Conservation (phyloP, 2,797 vertebrate genomes). For the Coccyzus lansbergi region DNA sequence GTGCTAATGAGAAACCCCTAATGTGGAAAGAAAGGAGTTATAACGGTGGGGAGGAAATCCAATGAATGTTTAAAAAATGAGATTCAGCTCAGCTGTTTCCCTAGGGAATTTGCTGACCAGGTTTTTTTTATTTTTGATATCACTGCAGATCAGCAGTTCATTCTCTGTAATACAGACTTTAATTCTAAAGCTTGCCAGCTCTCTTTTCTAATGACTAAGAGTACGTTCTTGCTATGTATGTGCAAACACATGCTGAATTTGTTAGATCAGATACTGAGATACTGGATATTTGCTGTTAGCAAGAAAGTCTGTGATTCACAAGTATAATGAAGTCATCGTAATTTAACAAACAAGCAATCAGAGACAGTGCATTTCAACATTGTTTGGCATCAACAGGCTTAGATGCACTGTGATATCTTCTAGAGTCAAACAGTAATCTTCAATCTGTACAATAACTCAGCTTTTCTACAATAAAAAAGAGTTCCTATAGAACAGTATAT, state of each 20-base stretch:
- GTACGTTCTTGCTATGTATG: not conserved
- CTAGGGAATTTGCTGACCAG: conserved; percentile 48
- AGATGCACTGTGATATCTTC: not conserved
- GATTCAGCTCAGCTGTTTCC: conserved; percentile 47
- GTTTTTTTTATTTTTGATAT: conserved; percentile 54
- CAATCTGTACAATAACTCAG: not conserved
- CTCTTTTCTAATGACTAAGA: not conserved
- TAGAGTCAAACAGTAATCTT: not conserved
- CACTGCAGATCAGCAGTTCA: conserved; percentile 11
- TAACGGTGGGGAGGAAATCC: not conserved
- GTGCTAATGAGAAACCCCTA: conserved; percentile 54
- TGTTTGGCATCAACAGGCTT: not conserved
- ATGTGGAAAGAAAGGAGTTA: conserved; percentile 11
- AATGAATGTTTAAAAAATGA: conserved; percentile 57
- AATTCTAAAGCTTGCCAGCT: not conserved
- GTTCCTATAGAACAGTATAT: not conserved
- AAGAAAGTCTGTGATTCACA: not conserved
- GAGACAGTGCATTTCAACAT: not conserved
- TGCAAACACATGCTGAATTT: not conserved
- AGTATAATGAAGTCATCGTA: not conserved
- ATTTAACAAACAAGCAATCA: not conserved
- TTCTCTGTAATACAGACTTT: not conserved
- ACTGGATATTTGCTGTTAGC: not conserved
- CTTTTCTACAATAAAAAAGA: not conserved
- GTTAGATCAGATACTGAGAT: not conserved